phyloP scores from a whole-genome alignment of 23 tunicate genomes.

The Aplidium turbinatum region DNA sequence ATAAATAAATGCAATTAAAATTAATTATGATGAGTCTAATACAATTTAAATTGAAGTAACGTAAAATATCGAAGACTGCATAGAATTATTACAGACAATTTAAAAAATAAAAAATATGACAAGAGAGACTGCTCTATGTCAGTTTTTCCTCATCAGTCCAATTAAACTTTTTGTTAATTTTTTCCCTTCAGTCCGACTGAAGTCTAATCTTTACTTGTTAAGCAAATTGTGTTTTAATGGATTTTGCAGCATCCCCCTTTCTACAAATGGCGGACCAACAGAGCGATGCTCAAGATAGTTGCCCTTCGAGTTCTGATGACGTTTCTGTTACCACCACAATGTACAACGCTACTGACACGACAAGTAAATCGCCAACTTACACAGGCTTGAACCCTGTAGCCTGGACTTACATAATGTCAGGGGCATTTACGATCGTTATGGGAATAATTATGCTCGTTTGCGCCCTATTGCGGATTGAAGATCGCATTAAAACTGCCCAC shows the following conservation, averaged over 20 bases:
- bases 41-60: too few species aligned
- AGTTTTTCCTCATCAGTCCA: too few species aligned
- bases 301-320: conserved; percentile 29
- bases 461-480: conserved; percentile 51
- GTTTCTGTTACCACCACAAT: conserved; percentile 17
- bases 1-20: too few species aligned
- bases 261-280: conserved; percentile 73
- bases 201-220: too few species aligned
- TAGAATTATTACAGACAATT: too few species aligned
- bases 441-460: conserved; percentile 54
- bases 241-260: conserved; percentile 73
- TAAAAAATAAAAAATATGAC: too few species aligned
- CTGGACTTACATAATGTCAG: conserved; percentile 92
- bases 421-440: conserved; percentile 38
- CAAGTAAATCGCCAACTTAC: conserved; percentile 1
- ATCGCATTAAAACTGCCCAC: conserved; percentile 33
- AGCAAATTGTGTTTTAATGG: too few species aligned
- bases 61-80: too few species aligned
- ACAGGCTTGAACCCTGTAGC: conserved; percentile 70
- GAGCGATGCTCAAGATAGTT: conserved; percentile 50
- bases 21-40: too few species aligned
- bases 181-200: too few species aligned
- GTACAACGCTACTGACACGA: neutral
- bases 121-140: too few species aligned
- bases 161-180: too few species aligned